Conservation (phyloP, 2,797 vertebrate species). For the Phrynocephalus forsythii region DNA sequence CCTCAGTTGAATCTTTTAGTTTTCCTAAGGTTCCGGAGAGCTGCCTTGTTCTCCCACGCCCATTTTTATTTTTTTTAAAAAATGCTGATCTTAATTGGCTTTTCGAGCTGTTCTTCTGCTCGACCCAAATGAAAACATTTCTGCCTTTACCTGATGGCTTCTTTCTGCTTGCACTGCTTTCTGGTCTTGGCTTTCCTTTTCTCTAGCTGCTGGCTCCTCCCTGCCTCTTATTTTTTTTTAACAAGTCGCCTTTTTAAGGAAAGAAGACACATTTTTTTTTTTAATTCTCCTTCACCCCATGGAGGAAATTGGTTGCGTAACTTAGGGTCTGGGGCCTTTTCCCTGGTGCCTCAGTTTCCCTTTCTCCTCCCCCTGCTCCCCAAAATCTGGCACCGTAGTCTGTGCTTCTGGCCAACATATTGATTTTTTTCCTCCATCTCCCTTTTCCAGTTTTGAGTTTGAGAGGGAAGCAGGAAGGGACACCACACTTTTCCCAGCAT, state of each 20-base stretch:
- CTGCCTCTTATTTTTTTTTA: too few species aligned
- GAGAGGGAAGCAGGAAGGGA: constrained; percentile 62
- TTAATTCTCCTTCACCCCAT: neutral
- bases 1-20: neutral
- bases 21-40: neutral
- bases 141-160: too few species aligned
- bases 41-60: too few species aligned
- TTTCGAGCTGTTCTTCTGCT: too few species aligned
- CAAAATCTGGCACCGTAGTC: too few species aligned
- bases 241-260: too few species aligned
- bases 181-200: too few species aligned
- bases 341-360: constrained; percentile 6
- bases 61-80: too few species aligned
- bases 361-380: neutral
- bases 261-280: neutral
- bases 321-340: neutral
- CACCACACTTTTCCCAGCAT: constrained; percentile 82
- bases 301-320: neutral
- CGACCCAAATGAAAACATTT: too few species aligned
- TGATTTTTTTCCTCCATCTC: neutral
- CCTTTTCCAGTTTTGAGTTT: constrained; percentile 21
- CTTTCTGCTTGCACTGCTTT: too few species aligned
- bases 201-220: too few species aligned
- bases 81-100: too few species aligned
- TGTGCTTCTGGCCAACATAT: neutral